Conservation (phyloP, 2,797 vertebrate genomes). For the Cryptoblepharus egeriae region DNA sequence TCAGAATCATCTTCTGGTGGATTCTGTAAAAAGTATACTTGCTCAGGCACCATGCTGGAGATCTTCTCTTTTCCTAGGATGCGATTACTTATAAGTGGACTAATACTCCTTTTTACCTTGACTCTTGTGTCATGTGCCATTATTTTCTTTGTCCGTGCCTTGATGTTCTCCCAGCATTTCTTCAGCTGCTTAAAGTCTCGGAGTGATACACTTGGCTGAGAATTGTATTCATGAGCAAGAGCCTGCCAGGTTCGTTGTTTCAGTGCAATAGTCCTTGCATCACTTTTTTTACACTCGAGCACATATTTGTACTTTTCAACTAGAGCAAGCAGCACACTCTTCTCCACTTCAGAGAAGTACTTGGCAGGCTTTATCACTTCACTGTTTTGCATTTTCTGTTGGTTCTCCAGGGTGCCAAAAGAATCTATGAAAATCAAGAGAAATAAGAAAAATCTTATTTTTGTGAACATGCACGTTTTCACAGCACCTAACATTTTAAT, state of each 20-base stretch:
- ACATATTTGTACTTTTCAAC: conserved; percentile 83
- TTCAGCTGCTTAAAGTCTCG: conserved; percentile 84
- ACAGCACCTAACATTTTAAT: not conserved
- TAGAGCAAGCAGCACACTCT: conserved; percentile 82
- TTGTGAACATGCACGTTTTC: not conserved
- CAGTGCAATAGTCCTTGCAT: conserved; percentile 82
- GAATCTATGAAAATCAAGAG: conserved; percentile 70
- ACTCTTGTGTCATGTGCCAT: conserved; percentile 84
- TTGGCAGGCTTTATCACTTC: conserved; percentile 86
- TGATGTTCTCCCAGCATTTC: conserved; percentile 87
- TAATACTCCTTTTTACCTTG: conserved; percentile 81
- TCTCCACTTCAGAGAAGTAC: conserved; percentile 85
- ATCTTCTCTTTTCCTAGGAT: conserved; percentile 82
- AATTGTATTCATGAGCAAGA: conserved; percentile 81
- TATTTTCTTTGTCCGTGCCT: conserved; percentile 86
- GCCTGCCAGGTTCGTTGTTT: conserved; percentile 85
- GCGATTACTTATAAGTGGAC: conserved; percentile 78
- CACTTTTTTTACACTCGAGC: conserved; percentile 83
- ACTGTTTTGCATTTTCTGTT: conserved; percentile 85
- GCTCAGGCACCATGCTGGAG: conserved; percentile 80
- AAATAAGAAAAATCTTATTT: conserved; percentile 47
- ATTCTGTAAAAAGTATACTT: conserved; percentile 83
- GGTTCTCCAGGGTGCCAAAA: conserved; percentile 65
- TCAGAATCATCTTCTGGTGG: conserved; percentile 79
- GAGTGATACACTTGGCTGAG: conserved; percentile 81